A percentile compares a stretch with the other conserved stretches of the same genome.
These are phyloP conservation scores for Apodemus sylvaticus DNA, from an alignment of 2,113 vertebrate species.

Conservation along the genomic window DNA sequence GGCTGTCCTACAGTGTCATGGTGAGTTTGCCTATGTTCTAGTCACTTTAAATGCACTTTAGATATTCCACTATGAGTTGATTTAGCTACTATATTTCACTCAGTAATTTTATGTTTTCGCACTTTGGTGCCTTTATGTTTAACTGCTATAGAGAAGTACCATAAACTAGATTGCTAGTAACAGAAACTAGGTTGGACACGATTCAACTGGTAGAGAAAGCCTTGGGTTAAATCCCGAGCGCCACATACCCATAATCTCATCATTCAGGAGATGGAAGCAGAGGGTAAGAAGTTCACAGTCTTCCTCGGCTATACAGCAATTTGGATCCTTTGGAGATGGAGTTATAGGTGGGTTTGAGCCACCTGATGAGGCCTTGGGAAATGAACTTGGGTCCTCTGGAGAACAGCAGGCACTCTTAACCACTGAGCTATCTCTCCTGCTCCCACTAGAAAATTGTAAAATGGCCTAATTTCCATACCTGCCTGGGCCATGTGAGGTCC, in stretches of 20 bases:
- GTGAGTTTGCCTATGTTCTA: background rate
- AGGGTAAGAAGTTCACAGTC: background rate
- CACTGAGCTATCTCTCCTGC: background rate
- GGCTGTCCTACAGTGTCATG: background rate
- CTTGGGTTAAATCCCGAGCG: no score
- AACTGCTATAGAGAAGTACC: background rate
- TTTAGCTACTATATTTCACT: background rate
- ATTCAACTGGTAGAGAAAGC: background rate
- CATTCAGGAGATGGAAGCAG: background rate
- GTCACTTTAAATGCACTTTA: slow-evolving; percentile 61
- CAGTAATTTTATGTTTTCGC: background rate
- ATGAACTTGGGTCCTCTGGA: background rate
- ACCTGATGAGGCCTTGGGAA: background rate
- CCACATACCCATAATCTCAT: no score
- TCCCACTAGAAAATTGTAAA: background rate
- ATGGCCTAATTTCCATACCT: background rate
- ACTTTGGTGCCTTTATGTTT: background rate
- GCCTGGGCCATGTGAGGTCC: background rate
- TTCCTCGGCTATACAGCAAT: background rate
- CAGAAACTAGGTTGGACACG: background rate
- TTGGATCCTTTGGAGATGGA: background rate
- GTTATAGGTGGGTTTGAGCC: background rate
- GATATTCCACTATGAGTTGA: slow-evolving; percentile 43
- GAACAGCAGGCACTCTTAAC: background rate
- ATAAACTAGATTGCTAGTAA: background rate